Base-by-base conservation (phyloP, 2,888 invertebrate species). In the Pedicia rivosa region DNA sequence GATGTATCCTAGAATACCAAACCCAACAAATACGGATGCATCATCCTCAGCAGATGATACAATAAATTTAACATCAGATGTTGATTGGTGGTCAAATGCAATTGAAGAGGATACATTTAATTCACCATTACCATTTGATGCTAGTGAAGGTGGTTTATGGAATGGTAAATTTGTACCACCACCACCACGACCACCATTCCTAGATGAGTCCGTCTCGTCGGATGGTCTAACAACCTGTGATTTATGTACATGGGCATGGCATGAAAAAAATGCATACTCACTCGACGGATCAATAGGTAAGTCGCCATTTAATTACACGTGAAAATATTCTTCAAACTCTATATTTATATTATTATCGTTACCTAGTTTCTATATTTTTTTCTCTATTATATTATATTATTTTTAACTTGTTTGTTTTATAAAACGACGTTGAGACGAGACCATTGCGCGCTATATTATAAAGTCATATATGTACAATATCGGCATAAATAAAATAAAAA, bases 171-270 rank as follows among this genome's bases (percentile, higher is more conserved):
- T 74, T 56, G 69, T 76, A 46, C 73, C 74, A 43, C 76, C 76
- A 42, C 77, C 76, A 40, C 77, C 77, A 22, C 62, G 74, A 47
- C 72, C 74, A 37, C 67, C 73, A 34, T 72, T 70, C 54, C 63
- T 75, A 44, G 74, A 76, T 51, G 72, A 73, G 45, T 65, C 63
- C 44, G 67, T 68, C 46, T 65, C 68, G 46, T 66, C 74, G 42
- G 76, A 77, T 57, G 77, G 76, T 41, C 66, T 76, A 46, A 77
- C 77, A 50, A 76, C 76, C 53, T 78, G 78, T 59, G 78, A 78
- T 62, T 66, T 78, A 47, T 78, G 78, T 57, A 67, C 75, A 47
- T 78, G 78, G 78, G 77, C 78, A 48, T 71, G 72, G 67, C 69
- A 70, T 52, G 63, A 63, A 45, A 64, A 67, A 53, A 66, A 66